Conservation (phyloP, 2,797 vertebrate genomes). For the Melanotaenia pygmaea region DNA sequence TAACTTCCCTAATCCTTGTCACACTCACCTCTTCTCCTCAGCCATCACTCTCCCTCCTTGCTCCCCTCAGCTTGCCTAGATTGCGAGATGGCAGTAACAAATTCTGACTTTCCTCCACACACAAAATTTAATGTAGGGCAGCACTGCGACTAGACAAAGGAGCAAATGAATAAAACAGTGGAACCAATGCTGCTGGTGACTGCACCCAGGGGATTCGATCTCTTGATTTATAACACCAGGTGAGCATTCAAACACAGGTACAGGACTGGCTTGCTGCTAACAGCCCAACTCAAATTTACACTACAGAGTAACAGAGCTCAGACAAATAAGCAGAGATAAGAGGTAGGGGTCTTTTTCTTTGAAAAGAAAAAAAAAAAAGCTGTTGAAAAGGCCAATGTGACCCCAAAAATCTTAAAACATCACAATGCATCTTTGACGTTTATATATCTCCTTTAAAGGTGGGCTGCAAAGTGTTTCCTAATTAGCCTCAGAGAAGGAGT, state of each 20-base stretch:
- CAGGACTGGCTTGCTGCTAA: slow-evolving; percentile 51
- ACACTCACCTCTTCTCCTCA: slow-evolving; percentile 42
- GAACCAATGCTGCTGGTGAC: slow-evolving; percentile 70
- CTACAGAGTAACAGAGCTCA: slow-evolving; percentile 27
- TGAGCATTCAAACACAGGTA: slow-evolving; percentile 69
- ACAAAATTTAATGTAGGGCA: slow-evolving; percentile 66
- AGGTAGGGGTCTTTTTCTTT: slow-evolving; percentile 18
- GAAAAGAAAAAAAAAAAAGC: not conserved
- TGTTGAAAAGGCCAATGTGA: slow-evolving; percentile 8
- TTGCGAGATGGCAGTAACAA: slow-evolving; percentile 55
- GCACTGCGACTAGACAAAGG: slow-evolving; percentile 72
- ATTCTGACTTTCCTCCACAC: slow-evolving; percentile 53
- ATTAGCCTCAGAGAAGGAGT: slow-evolving; percentile 67
- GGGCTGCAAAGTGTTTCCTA: slow-evolving; percentile 65
- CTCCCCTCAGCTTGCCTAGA: slow-evolving; percentile 62
- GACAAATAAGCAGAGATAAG: slow-evolving; percentile 10
- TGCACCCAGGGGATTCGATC: slow-evolving; percentile 65
- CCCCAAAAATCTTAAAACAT: slow-evolving; percentile 19
- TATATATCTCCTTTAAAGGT: slow-evolving; percentile 45
- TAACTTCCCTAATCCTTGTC: slow-evolving; percentile 50
- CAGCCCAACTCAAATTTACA: slow-evolving; percentile 54
- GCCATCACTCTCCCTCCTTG: slow-evolving; percentile 32
- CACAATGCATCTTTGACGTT: slow-evolving; percentile 31
- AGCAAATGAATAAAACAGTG: slow-evolving; percentile 78
- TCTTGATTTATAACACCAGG: slow-evolving; percentile 72